Base-by-base conservation (phyloP, 1,140 invertebrate species). In the Rhagoletis zephyria region DNA sequence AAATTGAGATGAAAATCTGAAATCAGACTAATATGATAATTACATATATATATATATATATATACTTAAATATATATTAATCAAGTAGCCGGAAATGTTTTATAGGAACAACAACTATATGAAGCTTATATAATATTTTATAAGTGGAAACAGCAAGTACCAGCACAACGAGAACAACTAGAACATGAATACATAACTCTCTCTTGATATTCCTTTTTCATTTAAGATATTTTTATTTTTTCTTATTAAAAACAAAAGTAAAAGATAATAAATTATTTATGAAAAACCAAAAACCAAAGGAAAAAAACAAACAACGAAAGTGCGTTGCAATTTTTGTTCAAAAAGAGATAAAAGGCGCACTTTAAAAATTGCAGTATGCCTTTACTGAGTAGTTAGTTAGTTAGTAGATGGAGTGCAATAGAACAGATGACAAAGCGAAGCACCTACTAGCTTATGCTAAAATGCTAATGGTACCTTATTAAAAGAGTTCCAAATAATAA, bases 151-250 rank as follows among this genome's bases (percentile, higher is more conserved):
- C 5, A 67, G 63, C 14, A 64, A 64, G n/a, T 42, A 67, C 12
- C 61, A 86, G 56, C 59, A 51, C 14, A 48, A 63, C 12, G 61
- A 14, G 12, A 63, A 63, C 61, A 81, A 87, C 51, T 16, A 81
- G 45, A 56, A 60, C 56, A 77, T 77, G 19, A 87, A 40, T 85
- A 61, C 87, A 48, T 16, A 61, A 51, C 87, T 87, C 87, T 87
- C 87, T 87, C 87, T 87, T 60, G 74, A 87, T 85, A 87, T 87
- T 87, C 87, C 87, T 87, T 85, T 70, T 81, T 87, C 74, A 40
- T 87, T 87, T 81, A 63, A 87, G 67, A 77, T 87, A 87, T 87
- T 87, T 87, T 81, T 59, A 81, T 81, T 81, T 81, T 63, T 85
- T 87, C 16, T 63, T 63, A 19, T 61, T 87, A 81, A 63, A 65